A percentile compares a stretch with the other conserved stretches of the same genome.
These are phyloP conservation scores for Limenitis camilla DNA, from an alignment of 2,888 invertebrate species.

Conservation along the genomic window DNA sequence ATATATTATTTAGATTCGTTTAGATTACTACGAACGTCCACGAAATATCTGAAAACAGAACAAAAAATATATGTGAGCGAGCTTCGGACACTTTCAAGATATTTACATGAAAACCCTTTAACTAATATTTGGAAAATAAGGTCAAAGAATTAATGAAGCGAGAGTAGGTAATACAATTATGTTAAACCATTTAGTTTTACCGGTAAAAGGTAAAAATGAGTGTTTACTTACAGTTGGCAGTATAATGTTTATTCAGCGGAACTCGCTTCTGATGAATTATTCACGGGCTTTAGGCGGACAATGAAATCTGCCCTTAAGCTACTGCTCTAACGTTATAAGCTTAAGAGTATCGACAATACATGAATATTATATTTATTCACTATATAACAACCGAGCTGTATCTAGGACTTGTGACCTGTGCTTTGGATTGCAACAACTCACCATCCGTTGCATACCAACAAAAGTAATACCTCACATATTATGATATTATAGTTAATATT, in stretches of 20 bases:
- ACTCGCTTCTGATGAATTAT: slow-evolving; percentile 34
- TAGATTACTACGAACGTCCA: too few species aligned
- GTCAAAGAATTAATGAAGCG: too few species aligned
- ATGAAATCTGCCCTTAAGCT: slow-evolving; percentile 31
- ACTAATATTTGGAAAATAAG: too few species aligned
- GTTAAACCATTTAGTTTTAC: slow-evolving; percentile 18
- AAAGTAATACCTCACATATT: too few species aligned
- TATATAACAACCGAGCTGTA: too few species aligned
- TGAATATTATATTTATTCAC: too few species aligned
- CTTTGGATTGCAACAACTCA: neutral
- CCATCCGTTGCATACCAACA: neutral
- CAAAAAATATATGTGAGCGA: too few species aligned
- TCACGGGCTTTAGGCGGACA: slow-evolving; percentile 30
- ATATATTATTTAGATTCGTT: too few species aligned
- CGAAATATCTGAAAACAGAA: too few species aligned
- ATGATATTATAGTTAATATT: too few species aligned
- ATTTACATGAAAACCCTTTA: too few species aligned
- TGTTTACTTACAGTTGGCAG: slow-evolving; percentile 28
- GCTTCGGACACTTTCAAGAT: too few species aligned
- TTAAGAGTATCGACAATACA: neutral
- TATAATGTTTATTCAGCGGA: slow-evolving; percentile 34
- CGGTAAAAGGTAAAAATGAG: slow-evolving; percentile 30
- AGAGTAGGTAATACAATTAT: neutral
- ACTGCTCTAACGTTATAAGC: slow-evolving; percentile 13
- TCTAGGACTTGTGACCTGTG: neutral